phyloP scores from a whole-genome alignment of 1,140 invertebrate species.

The Hylyphantes graminicola region DNA sequence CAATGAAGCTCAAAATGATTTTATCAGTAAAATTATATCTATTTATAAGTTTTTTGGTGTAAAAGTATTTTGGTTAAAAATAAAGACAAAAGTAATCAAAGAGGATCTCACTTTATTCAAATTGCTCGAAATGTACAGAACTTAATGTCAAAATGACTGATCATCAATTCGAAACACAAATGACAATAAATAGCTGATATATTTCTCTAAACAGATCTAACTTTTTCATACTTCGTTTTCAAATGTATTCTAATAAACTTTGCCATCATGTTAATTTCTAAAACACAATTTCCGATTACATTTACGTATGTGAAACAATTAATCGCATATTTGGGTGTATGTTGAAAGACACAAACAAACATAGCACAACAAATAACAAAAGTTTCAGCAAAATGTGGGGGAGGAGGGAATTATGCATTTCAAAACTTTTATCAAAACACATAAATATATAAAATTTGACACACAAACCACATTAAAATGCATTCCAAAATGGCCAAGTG shows the following conservation, averaged over 20 bases:
- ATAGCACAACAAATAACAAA: background rate
- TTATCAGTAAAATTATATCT: background rate
- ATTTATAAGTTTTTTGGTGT: background rate
- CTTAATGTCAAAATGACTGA: background rate
- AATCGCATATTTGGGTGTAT: background rate
- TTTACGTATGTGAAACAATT: background rate
- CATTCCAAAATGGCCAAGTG: constrained; percentile 2
- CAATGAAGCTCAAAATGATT: background rate
- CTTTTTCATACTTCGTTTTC: background rate
- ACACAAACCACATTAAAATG: constrained; percentile 49
- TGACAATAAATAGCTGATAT: constrained; percentile 5
- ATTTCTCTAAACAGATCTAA: background rate
- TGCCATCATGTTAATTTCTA: background rate
- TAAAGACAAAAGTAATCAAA: background rate
- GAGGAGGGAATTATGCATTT: background rate
- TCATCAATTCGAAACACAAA: background rate
- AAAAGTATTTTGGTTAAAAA: background rate
- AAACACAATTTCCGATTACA: background rate
- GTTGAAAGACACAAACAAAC: background rate
- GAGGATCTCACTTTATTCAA: background rate
- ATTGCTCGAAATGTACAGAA: background rate
- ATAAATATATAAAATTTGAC: constrained; percentile 53
- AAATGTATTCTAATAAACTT: background rate
- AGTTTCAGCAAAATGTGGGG: no score
- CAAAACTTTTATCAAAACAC: constrained; percentile 42